phyloP scores from a whole-genome alignment of 2,888 invertebrate genomes.

The Molanna angustata region DNA sequence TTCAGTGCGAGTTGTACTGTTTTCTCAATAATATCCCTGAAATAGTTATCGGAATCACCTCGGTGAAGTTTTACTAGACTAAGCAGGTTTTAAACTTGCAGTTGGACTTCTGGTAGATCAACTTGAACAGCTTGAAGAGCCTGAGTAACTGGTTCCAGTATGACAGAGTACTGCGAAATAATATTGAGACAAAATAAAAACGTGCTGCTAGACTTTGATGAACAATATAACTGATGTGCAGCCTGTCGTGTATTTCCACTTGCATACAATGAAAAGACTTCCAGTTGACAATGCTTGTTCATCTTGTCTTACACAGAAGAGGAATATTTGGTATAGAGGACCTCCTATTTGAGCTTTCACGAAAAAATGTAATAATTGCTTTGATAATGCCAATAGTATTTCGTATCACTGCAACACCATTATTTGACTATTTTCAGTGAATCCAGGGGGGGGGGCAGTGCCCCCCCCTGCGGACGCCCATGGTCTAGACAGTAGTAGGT shows the following conservation, averaged over 20 bases:
- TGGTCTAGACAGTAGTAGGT: too few relatives aligned
- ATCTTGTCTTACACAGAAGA: too few relatives aligned
- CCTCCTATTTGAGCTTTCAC: constrained; percentile 4
- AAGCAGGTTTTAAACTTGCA: constrained; percentile 10
- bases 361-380: constrained; percentile 6
- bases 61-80: constrained; percentile 12
- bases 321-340: constrained; percentile 2
- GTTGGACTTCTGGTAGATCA: constrained; percentile 14
- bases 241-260: too few relatives aligned
- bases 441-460: too few relatives aligned
- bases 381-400: constrained; percentile 7
- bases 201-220: too few relatives aligned
- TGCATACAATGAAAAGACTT: too few relatives aligned
- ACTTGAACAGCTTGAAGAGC: constrained; percentile 15
- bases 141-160: constrained; percentile 8
- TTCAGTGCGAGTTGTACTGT: constrained; percentile 11
- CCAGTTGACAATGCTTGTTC: too few relatives aligned
- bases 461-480: too few relatives aligned
- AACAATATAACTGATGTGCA: too few relatives aligned
- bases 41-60: constrained; percentile 14
- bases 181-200: neutral
- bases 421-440: too few relatives aligned
- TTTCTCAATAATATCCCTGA: constrained; percentile 13
- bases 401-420: constrained; percentile 8
- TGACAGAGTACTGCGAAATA: neutral